Percentiles rank a stretch among this genome's conserved stretches.
phyloP scores from a whole-genome alignment of 2,113 vertebrate genomes.

The Poeciliopsis prolifica region DNA sequence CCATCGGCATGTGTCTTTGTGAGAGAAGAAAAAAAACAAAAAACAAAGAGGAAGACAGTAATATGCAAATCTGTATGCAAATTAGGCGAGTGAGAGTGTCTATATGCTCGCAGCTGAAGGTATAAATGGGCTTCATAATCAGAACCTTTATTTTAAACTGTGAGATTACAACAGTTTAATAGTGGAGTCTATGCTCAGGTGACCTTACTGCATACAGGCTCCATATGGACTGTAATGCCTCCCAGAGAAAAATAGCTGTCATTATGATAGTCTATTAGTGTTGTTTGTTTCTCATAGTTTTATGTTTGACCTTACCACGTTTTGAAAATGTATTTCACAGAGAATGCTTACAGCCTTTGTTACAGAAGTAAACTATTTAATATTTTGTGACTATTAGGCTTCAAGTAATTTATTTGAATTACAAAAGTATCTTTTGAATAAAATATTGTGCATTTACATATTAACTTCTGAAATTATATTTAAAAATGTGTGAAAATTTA shows the following conservation, averaged over 20 bases:
- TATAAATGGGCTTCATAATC: slow-evolving; percentile 55
- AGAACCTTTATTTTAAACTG: slow-evolving; percentile 31
- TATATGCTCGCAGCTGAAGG: slow-evolving; percentile 49
- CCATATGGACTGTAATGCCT: slow-evolving; percentile 7
- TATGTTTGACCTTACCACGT: neutral
- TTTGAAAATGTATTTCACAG: neutral
- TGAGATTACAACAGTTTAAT: slow-evolving; percentile 22
- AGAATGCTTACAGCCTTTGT: neutral
- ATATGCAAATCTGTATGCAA: slow-evolving; percentile 54
- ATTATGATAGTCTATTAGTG: slow-evolving; percentile 8
- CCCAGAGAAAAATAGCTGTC: slow-evolving; percentile 6
- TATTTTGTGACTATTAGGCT: neutral
- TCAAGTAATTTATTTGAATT: neutral
- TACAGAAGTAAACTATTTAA: neutral
- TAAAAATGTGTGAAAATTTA: no score
- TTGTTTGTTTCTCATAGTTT: slow-evolving; percentile 17
- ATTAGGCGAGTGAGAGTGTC: slow-evolving; percentile 41
- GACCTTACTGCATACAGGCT: neutral
- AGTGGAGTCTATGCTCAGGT: slow-evolving; percentile 3
- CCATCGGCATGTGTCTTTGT: slow-evolving; percentile 22
- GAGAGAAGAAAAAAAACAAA: slow-evolving; percentile 39
- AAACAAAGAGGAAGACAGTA: slow-evolving; percentile 14
- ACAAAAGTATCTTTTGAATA: neutral
- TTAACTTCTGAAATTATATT: neutral
- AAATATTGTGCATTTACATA: neutral